Conservation (phyloP, 2,888 invertebrate genomes). For the Teinopalpus imperialis region DNA sequence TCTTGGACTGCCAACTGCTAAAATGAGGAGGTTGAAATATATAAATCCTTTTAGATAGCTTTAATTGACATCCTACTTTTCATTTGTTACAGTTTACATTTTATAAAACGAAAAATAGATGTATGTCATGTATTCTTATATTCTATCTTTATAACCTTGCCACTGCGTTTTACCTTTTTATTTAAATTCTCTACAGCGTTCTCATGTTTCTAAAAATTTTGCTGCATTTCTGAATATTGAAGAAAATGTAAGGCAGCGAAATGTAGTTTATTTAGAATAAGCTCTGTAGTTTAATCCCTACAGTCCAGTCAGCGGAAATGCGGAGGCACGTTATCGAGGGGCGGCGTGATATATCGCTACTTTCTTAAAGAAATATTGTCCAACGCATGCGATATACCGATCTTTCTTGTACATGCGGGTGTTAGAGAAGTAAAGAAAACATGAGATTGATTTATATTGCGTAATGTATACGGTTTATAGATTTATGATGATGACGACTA, state of each 20-base stretch:
- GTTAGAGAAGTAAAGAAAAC: conserved; percentile 9
- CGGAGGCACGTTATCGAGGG: conserved; percentile 62
- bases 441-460: conserved; percentile 5
- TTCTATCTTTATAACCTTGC: too few species aligned
- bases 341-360: conserved; percentile 67
- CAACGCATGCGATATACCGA: conserved; percentile 54
- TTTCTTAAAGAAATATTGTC: conserved; percentile 64
- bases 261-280: conserved; percentile 9
- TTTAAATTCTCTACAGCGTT: neutral
- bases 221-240: conserved; percentile 10
- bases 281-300: conserved; percentile 18
- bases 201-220: conserved; percentile 7
- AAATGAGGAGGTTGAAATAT: too few species aligned
- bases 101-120: too few species aligned
- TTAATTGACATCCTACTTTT: too few species aligned
- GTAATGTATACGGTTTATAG: conserved; percentile 4
- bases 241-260: conserved; percentile 1
- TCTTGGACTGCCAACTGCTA: too few species aligned
- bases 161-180: neutral
- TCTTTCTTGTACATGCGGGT: conserved; percentile 20
- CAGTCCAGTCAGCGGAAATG: conserved; percentile 54
- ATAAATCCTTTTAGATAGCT: too few species aligned
- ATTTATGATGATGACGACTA: conserved; percentile 1
- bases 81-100: too few species aligned
- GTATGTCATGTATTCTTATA: neutral